Evolutionary conservation across 1,140 invertebrate species (phyloP), one percentile per base, ranked within the genome.

Genomic region (Halyomorpha halys): DNA sequence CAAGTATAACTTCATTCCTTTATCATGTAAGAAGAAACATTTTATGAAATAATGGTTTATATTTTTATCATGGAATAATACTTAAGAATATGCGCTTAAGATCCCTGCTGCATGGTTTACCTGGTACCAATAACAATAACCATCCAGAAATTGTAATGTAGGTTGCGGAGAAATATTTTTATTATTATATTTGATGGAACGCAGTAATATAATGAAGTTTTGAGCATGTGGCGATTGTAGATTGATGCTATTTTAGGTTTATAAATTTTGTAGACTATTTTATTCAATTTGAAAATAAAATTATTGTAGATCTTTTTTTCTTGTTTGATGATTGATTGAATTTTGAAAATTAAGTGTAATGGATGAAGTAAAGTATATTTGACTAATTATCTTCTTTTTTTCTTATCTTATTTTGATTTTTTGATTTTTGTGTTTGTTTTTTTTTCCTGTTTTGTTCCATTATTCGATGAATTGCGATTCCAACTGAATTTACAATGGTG

Each of bases 401-500:
- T 60, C 39, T 39, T 60, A 18, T 44, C 44, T 39, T 44, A 34
- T 39, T 60, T 60, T 60, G 59, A 44, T 60, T 44, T 60, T 60
- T 60, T 60, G 59, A 60, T 39, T 60, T 60, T 60, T 60, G 30
- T 39, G 44, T 59, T 66, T 39, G 44, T 60, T 66, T 51, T 66
- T 44, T 66, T 63, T 59, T 61, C 61, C 62, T 64, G 34, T 64
- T 64, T 74, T 74, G 69, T 76, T 76, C 70, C 75, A 68, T 74
- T 72, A 73, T 75, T 69, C 67, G 65, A 69, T 70, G 69, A 39
- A 39, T 77, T 74, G 71, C 74, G 70, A 73, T 73, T 75, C 74
- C 76, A 76, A 25, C 64, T 54, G 25, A 51, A 61, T 59, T 65
- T 65, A 60, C 59, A 65, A 61, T 65, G 64, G 64, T 65, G 64